These are phyloP conservation scores for Sebastes oblongus DNA, from an alignment of 2,797 vertebrate species.

Conservation along the genomic window DNA sequence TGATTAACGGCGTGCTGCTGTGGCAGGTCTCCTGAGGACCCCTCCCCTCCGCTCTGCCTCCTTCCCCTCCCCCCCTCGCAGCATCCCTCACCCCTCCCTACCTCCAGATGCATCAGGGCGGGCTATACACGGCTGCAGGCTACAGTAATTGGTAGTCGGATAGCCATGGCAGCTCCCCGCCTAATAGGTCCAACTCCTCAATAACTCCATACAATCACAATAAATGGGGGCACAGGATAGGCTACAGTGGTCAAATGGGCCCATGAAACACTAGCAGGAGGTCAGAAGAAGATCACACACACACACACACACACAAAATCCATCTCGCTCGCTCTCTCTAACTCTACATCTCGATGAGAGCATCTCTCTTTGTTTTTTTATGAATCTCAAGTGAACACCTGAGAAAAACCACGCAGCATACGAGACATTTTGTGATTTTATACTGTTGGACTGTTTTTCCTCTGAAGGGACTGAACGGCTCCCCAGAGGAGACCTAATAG, in stretches of 20 bases:
- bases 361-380: slow-evolving; percentile 38
- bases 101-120: slow-evolving; percentile 59
- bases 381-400: slow-evolving; percentile 59
- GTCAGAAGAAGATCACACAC: slow-evolving; percentile 45
- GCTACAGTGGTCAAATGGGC: slow-evolving; percentile 77
- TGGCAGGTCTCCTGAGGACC: slow-evolving; percentile 80
- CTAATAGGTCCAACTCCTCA: slow-evolving; percentile 82
- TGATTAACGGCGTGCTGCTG: slow-evolving; percentile 82
- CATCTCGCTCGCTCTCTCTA: not conserved
- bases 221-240: slow-evolving; percentile 73
- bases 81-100: slow-evolving; percentile 45
- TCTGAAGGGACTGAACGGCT: slow-evolving; percentile 57
- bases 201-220: slow-evolving; percentile 81
- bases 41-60: not conserved
- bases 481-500: slow-evolving; percentile 67
- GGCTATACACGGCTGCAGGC: slow-evolving; percentile 69
- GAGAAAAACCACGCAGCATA: slow-evolving; percentile 35
- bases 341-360: slow-evolving; percentile 15
- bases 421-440: slow-evolving; percentile 53
- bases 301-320: not conserved
- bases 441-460: slow-evolving; percentile 44
- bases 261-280: slow-evolving; percentile 71
- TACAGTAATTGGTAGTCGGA: slow-evolving; percentile 81
- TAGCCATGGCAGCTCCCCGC: slow-evolving; percentile 76
- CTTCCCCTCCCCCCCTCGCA: slow-evolving; percentile 1